phyloP scores from a whole-genome alignment of 2,113 vertebrate genomes.

The Callionymus lyra region DNA sequence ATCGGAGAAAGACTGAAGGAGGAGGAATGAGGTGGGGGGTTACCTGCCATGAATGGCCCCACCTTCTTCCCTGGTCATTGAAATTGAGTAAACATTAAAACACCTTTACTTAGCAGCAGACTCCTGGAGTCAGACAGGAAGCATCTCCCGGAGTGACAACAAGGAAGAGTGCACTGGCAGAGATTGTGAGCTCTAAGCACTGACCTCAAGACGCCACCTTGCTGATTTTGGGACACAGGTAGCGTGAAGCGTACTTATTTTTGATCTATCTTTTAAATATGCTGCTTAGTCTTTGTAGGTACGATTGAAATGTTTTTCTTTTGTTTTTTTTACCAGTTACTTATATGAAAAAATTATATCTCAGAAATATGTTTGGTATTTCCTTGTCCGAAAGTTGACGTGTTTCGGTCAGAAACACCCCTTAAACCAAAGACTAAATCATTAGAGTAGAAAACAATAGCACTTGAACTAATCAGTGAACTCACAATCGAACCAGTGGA shows the following conservation, averaged over 20 bases:
- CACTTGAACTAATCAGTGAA: conserved; percentile 26
- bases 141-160: conserved; percentile 13
- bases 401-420: not conserved
- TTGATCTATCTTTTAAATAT: too few relatives aligned
- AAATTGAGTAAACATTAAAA: conserved; percentile 57
- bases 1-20: conserved; percentile 27
- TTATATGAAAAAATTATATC: too few relatives aligned
- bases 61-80: conserved; percentile 45
- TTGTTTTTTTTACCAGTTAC: too few relatives aligned
- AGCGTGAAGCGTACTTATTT: conserved; percentile 5
- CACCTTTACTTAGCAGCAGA: conserved; percentile 49
- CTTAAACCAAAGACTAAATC: conserved; percentile 7
- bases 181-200: conserved; percentile 9
- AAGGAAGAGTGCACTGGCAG: conserved; percentile 18
- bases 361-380: too few relatives aligned
- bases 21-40: conserved; percentile 22
- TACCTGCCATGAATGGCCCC: conserved; percentile 55
- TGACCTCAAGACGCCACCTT: too few relatives aligned
- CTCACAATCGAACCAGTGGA: conserved; percentile 49
- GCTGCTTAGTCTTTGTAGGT: too few relatives aligned
- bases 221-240: too few relatives aligned
- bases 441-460: conserved; percentile 17
- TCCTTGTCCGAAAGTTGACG: too few relatives aligned
- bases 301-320: too few relatives aligned
- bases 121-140: conserved; percentile 30